Evolutionary conservation across 2,888 invertebrate species (phyloP).

Genomic region (Hipparchia semele): DNA sequence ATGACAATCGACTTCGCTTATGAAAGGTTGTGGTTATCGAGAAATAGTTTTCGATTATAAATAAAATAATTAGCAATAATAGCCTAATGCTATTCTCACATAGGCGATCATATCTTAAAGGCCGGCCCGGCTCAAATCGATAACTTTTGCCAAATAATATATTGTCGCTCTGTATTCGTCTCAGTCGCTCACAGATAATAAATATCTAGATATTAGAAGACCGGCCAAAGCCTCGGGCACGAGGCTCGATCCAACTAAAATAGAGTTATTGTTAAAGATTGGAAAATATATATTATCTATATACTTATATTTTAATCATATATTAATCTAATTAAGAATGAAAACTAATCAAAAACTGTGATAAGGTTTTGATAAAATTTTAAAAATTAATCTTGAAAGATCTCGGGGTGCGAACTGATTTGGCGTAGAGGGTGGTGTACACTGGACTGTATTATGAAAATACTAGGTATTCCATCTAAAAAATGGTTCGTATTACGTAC

Average conservation of each 20-base stretch:
- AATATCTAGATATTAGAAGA: conserved; percentile 34
- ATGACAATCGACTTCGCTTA: conserved; percentile 82
- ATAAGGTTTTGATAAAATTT: conserved; percentile 83
- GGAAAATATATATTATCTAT: conserved; percentile 80
- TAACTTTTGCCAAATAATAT: conserved; percentile 60
- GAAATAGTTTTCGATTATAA: conserved; percentile 80
- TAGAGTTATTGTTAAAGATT: conserved; percentile 82
- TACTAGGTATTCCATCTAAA: conserved; percentile 15
- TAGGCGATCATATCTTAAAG: conserved; percentile 73
- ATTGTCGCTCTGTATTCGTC: conserved; percentile 41
- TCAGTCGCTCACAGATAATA: conserved; percentile 50
- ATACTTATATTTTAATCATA: conserved; percentile 82
- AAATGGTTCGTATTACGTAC: conserved; percentile 27
- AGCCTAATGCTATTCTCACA: conserved; percentile 77
- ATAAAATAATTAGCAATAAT: conserved; percentile 80
- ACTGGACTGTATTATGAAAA: conserved; percentile 25
- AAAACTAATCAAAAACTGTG: conserved; percentile 83
- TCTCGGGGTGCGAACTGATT: conserved; percentile 45
- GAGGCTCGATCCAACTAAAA: conserved; percentile 73
- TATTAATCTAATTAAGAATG: conserved; percentile 81
- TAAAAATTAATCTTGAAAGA: conserved; percentile 65
- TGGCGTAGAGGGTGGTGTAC: conserved; percentile 40
- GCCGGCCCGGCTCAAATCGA: conserved; percentile 51
- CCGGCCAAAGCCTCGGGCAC: conserved; percentile 47
- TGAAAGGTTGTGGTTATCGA: conserved; percentile 83